Percentiles rank a stretch among this genome's conserved stretches.
Evolutionary conservation across 2,888 invertebrate species (phyloP).

Genomic region (Polylopha cassiicola): DNA sequence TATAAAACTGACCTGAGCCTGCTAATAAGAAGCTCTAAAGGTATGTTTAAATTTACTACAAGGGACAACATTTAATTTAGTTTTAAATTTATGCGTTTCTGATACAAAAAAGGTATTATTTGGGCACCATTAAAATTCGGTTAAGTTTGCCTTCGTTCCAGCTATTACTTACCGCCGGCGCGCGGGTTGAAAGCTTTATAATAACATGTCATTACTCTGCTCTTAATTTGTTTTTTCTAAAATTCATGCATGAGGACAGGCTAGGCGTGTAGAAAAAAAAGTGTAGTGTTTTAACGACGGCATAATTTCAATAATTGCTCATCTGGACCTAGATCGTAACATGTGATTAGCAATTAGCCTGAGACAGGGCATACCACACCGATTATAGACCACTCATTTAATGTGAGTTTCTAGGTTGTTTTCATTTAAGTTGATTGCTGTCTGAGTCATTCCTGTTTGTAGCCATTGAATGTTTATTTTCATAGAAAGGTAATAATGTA

Average conservation of each 20-base stretch:
- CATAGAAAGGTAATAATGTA: too few species aligned
- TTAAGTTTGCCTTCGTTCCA: slow-evolving; percentile 29
- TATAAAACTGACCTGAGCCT: too few species aligned
- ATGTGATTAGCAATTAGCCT: slow-evolving; percentile 20
- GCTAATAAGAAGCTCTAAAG: too few species aligned
- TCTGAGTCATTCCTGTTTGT: too few species aligned
- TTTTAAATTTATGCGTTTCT: slow-evolving; percentile 12
- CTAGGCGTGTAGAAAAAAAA: slow-evolving; percentile 15
- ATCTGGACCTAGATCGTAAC: slow-evolving; percentile 20
- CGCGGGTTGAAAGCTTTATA: slow-evolving; percentile 41
- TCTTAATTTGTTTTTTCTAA: slow-evolving; percentile 32
- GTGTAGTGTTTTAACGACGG: slow-evolving; percentile 21
- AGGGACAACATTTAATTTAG: slow-evolving; percentile 7
- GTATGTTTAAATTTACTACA: not conserved
- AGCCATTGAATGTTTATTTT: too few species aligned
- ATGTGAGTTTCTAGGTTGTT: slow-evolving; percentile 19
- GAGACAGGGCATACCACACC: slow-evolving; percentile 15
- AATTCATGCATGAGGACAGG: slow-evolving; percentile 15
- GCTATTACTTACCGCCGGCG: slow-evolving; percentile 34
- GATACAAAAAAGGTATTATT: slow-evolving; percentile 38
- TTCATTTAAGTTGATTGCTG: slow-evolving; percentile 16
- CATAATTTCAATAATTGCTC: slow-evolving; percentile 20
- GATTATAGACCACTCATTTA: slow-evolving; percentile 16
- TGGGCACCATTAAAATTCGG: slow-evolving; percentile 46
- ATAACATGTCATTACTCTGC: slow-evolving; percentile 51